These are phyloP conservation scores for Apamea crenata DNA, from an alignment of 2,888 invertebrate species.

Conservation along the genomic window DNA sequence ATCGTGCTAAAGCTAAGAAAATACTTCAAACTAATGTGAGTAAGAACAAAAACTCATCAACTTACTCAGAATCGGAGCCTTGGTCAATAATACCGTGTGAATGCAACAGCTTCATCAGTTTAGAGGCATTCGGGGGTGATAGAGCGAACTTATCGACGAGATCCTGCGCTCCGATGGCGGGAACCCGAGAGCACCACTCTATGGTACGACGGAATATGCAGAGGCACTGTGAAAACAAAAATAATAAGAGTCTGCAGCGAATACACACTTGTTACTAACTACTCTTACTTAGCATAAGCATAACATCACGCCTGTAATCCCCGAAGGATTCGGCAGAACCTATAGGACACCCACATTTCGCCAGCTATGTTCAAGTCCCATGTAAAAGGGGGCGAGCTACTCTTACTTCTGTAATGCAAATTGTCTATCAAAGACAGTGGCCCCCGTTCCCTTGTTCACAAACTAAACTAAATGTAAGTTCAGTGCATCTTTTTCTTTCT, in stretches of 20 bases:
- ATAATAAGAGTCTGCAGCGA: not conserved
- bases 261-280: not conserved
- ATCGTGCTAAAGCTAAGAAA: not conserved
- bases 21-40: not conserved
- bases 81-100: slow-evolving; percentile 67
- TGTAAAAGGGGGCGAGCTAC: not conserved
- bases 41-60: slow-evolving; percentile 13
- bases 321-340: not conserved
- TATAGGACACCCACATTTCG: not conserved
- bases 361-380: not conserved
- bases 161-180: slow-evolving; percentile 46
- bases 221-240: slow-evolving; percentile 69
- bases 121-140: slow-evolving; percentile 67
- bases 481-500: too few species aligned
- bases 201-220: slow-evolving; percentile 81
- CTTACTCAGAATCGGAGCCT: slow-evolving; percentile 70
- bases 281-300: not conserved
- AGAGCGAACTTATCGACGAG: slow-evolving; percentile 67
- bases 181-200: slow-evolving; percentile 62
- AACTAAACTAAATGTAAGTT: too few species aligned
- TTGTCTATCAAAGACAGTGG: too few species aligned
- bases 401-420: not conserved
- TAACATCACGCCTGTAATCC: not conserved
- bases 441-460: too few species aligned
- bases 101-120: slow-evolving; percentile 74